Percentiles rank a stretch among this genome's conserved stretches.
Evolutionary conservation across 2,888 invertebrate genomes (phyloP).

Genomic region (Griposia aprilina): DNA sequence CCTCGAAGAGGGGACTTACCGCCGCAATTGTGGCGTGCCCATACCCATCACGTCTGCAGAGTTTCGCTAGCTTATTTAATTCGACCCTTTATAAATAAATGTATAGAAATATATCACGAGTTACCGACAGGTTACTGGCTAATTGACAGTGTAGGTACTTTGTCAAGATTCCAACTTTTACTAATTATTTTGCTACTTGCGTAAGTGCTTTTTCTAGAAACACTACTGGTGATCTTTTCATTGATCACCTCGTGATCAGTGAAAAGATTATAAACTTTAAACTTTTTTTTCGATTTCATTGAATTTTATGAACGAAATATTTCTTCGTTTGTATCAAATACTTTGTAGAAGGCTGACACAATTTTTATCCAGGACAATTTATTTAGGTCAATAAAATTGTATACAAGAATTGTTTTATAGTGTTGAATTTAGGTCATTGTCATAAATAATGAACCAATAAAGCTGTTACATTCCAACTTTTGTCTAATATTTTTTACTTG

Average conservation of each 20-base stretch:
- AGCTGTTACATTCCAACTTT: background rate
- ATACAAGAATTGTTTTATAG: constrained; percentile 16
- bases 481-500: background rate
- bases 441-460: background rate
- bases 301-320: constrained; percentile 1
- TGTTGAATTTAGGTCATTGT: constrained; percentile 43
- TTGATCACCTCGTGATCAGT: too few relatives aligned
- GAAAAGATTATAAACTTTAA: background rate
- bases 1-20: too few relatives aligned
- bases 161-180: constrained; percentile 40
- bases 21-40: too few relatives aligned
- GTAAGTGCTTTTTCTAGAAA: background rate
- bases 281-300: background rate
- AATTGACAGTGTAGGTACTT: constrained; percentile 15
- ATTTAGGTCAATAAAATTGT: constrained; percentile 19
- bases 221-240: too few relatives aligned
- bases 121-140: constrained; percentile 30
- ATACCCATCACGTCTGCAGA: too few relatives aligned
- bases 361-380: constrained; percentile 28
- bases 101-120: background rate
- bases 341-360: constrained; percentile 13
- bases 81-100: background rate
- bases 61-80: too few relatives aligned
- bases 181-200: constrained; percentile 29
- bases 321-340: constrained; percentile 20